Evolutionary conservation across 2,888 invertebrate genomes (phyloP), one percentile per base, ranked within the genome.

Genomic region (Pristionchus exspectatus): DNA sequence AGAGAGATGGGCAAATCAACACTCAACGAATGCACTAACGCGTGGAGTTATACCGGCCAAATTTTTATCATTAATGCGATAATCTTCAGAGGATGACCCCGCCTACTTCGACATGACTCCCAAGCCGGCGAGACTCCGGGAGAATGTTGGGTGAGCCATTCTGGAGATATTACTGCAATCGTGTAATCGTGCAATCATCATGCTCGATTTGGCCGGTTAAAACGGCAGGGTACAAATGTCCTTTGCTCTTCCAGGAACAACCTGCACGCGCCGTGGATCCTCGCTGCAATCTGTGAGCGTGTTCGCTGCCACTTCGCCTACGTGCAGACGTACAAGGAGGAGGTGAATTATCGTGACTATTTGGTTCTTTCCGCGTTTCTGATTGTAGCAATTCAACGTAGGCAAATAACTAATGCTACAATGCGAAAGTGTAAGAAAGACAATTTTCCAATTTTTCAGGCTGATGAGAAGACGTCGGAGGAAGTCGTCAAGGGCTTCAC

Each of bases 261-360:
- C 87, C 74, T 88, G n/a, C 33, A 88, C 74, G 27, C 87, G n/a
- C 54, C 87, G 16, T 88, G 87, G 87, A 56, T 88, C 30, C 87
- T 88, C 30, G 72, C 87, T 44, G 50, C 87, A 0, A 88, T 74
- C 38, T 88, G 74, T 21, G 87, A 88, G 56, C 72, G 87, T 4
- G 33, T 74, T 14, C 87, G 87, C 18, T 74, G 72, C 33, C 72
- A 54, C 9, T 88, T 88, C n/a, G 14, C 56, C 30, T 88, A 74
- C 56, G 24, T 88, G 3, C 66, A 50, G 69, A 69, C 66, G 2
- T 54, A 18, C 27, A 50, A 50, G 27, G 50, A 69, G 69, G 66
- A 50, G 54, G 87, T 66, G 63, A 63, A 38, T 27, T 1, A 44
- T 81, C 1, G 38, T 1, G 21, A 24, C n/a, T n/a, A n/a, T n/a